Evolutionary conservation across 1,140 invertebrate genomes (phyloP), one percentile per base, ranked within the genome.

Genomic region (Oryzaephilus surinamensis): DNA sequence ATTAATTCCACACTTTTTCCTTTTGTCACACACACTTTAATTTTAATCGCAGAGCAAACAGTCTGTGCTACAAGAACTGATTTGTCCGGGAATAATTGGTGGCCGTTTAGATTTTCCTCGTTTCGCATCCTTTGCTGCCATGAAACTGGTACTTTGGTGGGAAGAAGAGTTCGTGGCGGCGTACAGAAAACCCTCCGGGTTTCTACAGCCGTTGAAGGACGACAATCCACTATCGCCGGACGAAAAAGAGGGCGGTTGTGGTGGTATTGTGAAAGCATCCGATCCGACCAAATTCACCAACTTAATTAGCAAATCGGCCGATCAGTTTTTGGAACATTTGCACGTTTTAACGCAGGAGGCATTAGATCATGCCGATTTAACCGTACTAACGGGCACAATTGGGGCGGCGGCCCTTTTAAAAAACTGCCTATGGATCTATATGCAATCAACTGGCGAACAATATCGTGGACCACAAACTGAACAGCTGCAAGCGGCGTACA

Each of bases 121-220:
- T 27, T 80, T 76, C 55, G 81, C 81, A 3, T 84, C 82, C 4
- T 85, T 85, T 67, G 81, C 81, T 7, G 71, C 81, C 5, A 74
- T 82, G 17, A 86, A 86, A 67, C 71, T 85, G 36, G 81, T 84
- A 2, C 60, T 74, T 1, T 86, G 82, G 83, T 77, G 79, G 66
- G 79, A 82, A 61, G 75, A 77, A 31, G 77, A 81, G 46, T 81
- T 76, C 46, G 48, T 64, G 7, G 69, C 73, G 26, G 74, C 68
- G 7, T 69, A 67, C 45, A 59, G 62, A 17, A 67, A 63, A 45
- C 51, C 56, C 13, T 69, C 67, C 14, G 67, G 62, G 4, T 58
- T 69, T 17, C 43, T 67, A 43, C 52, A 53, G 23, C n/a, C n/a
- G n/a, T n/a, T n/a, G n/a, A n/a, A n/a, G n/a, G n/a, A n/a, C n/a